Evolutionary conservation across 2,888 invertebrate species (phyloP), one percentile per base, ranked within the genome.

Genomic region (Elegia similella): DNA sequence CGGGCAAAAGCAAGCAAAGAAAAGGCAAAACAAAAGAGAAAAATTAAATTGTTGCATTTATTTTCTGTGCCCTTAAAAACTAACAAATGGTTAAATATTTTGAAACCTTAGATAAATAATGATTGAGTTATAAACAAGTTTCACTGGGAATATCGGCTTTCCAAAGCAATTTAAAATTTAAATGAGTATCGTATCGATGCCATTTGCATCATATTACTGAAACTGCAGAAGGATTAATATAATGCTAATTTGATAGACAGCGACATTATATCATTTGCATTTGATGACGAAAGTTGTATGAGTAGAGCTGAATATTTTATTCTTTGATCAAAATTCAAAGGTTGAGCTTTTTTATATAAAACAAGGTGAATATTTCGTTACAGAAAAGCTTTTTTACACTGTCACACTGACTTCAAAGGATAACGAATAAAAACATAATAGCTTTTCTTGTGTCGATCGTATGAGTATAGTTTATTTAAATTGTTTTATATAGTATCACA

Each of bases 141-240:
- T 12, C 30, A 12, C 16, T 30, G 30, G 13, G 6, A 6, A 29
- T 47, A 47, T 30, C 7, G 47, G 30, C 0, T 47, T 47, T 13
- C 47, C 47, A 30, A 13, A n/a, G 29, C 1, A 13, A 29, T 47
- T 47, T 47, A 30, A 29, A 47, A 47, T 47, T 47, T n/a, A 47
- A 47, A 47, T 47, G 47, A 47, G 13, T 29, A 29, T 46, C n/a
- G 13, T 29, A 29, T 13, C 13, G 1, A 47, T 12, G n/a, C n/a
- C n/a, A 47, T 47, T 47, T 47, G 13, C 47, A 47, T 47, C 47
- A 47, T 30, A 47, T 47, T 47, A 15, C 47, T 2, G 30, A 47
- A 23, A 47, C 47, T 29, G 30, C 30, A 47, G 47, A 30, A 29
- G 47, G 30, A 29, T 30, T 47, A 29, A 47, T 30, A 47, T 47